These are phyloP conservation scores for Prostheceraeus crozeri DNA, from an alignment of 2,888 invertebrate genomes.

Conservation along the genomic window DNA sequence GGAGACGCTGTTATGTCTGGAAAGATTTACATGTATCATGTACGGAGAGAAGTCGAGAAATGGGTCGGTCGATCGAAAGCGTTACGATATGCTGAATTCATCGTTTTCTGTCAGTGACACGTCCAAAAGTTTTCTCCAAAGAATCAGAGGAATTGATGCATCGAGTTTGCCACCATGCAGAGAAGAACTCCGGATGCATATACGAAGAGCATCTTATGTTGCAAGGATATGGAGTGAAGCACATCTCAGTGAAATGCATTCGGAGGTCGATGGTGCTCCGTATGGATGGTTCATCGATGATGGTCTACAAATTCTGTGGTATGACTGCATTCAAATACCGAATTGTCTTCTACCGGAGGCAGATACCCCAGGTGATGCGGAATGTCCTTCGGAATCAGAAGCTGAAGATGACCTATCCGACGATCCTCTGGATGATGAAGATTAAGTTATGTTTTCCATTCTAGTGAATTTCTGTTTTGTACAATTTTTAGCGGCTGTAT, in stretches of 20 bases:
- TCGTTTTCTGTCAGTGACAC: not conserved
- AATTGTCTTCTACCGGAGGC: not conserved
- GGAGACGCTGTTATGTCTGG: not conserved
- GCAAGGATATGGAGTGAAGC: slow-evolving; percentile 10
- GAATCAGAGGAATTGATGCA: not conserved
- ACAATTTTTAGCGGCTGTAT: no score
- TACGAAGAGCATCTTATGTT: slow-evolving; percentile 1
- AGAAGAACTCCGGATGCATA: slow-evolving; percentile 1
- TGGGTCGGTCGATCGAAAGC: not conserved
- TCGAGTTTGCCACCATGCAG: slow-evolving; percentile 1
- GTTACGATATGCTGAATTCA: not conserved
- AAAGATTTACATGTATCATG: slow-evolving; percentile 7
- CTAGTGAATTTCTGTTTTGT: no score
- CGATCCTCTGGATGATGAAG: no score
- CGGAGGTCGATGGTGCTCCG: not conserved
- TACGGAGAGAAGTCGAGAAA: not conserved
- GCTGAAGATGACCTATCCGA: slow-evolving; percentile 6
- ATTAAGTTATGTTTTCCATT: no score
- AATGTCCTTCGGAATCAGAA: not conserved
- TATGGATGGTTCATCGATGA: slow-evolving; percentile 5
- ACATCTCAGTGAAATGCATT: not conserved
- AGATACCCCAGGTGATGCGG: not conserved
- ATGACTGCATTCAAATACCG: not conserved
- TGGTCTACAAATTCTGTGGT: not conserved
- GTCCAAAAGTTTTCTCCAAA: slow-evolving; percentile 1